phyloP scores from a whole-genome alignment of 1,140 invertebrate genomes.

The Phocides pigmalion region DNA sequence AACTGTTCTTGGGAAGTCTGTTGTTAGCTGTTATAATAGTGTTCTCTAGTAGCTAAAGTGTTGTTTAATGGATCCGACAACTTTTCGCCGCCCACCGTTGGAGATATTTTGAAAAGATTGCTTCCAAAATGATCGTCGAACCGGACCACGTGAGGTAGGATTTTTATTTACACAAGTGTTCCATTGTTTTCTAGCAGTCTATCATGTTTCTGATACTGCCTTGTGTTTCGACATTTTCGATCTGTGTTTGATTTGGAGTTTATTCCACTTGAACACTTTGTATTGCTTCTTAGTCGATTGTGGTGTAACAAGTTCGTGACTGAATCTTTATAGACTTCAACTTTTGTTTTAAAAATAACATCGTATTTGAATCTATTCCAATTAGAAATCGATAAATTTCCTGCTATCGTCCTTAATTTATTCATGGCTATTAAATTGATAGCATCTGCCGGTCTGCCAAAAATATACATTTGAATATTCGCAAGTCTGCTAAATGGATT shows the following conservation, averaged over 20 bases:
- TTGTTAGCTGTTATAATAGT: conserved; percentile 62
- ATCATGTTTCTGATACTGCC: conserved; percentile 16
- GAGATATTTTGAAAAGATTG: conserved; percentile 70
- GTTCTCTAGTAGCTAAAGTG: conserved; percentile 58
- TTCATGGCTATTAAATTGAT: conserved; percentile 31
- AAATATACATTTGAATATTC: conserved; percentile 23
- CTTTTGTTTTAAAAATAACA: conserved; percentile 3
- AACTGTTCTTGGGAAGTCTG: conserved; percentile 63
- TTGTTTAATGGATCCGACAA: conserved; percentile 70
- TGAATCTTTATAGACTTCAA: neutral
- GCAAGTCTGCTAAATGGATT: neutral
- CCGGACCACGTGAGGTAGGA: conserved; percentile 78
- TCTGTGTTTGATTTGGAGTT: conserved; percentile 17
- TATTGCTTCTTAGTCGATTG: neutral
- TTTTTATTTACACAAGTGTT: conserved; percentile 65
- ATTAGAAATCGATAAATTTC: conserved; percentile 30
- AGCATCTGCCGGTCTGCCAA: conserved; percentile 26
- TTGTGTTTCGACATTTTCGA: conserved; percentile 9
- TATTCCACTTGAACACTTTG: conserved; percentile 8
- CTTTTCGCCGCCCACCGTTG: conserved; percentile 49
- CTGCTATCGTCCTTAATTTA: conserved; percentile 21
- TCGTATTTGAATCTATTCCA: conserved; percentile 17
- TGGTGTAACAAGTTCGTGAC: conserved; percentile 15
- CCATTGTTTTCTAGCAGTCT: conserved; percentile 33
- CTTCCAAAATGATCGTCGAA: conserved; percentile 80